Conservation (phyloP, 2,113 vertebrate genomes). For the Acrocephalus kingi region DNA sequence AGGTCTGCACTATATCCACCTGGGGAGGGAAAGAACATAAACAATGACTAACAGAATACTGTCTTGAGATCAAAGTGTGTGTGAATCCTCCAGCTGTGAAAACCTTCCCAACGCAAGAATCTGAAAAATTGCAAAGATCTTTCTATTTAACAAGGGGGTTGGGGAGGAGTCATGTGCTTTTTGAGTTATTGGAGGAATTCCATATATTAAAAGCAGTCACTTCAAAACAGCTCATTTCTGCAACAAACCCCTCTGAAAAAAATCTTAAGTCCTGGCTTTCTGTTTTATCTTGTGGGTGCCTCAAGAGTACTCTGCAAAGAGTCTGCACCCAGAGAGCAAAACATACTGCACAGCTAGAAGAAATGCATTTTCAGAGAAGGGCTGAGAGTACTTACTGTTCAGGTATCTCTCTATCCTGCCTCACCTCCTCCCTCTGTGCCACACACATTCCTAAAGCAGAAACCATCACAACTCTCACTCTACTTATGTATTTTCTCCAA, state of each 20-base stretch:
- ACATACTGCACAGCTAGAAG: not conserved
- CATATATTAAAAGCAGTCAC: not conserved
- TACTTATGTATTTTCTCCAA: not conserved
- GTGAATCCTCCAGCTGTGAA: not conserved
- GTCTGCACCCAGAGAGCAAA: not conserved
- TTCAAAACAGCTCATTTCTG: not conserved
- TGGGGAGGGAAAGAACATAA: slow-evolving; percentile 33
- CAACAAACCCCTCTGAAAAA: not conserved
- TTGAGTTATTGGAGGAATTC: not conserved
- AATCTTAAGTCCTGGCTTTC: not conserved
- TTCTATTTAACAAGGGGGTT: not conserved
- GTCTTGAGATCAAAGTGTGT: not conserved
- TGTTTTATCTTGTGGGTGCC: not conserved
- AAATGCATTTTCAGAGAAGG: not conserved
- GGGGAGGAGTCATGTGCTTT: not conserved
- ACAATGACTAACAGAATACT: not conserved
- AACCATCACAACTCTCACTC: not conserved
- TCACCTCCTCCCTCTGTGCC: not conserved
- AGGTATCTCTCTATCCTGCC: not conserved
- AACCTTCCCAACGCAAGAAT: not conserved
- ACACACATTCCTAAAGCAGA: not conserved
- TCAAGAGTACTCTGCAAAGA: not conserved
- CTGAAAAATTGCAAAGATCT: not conserved
- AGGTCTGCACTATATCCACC: slow-evolving; percentile 99
- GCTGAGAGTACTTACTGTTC: not conserved